Conservation (phyloP, 2,797 vertebrate species). For the Enteromius argenteus region DNA sequence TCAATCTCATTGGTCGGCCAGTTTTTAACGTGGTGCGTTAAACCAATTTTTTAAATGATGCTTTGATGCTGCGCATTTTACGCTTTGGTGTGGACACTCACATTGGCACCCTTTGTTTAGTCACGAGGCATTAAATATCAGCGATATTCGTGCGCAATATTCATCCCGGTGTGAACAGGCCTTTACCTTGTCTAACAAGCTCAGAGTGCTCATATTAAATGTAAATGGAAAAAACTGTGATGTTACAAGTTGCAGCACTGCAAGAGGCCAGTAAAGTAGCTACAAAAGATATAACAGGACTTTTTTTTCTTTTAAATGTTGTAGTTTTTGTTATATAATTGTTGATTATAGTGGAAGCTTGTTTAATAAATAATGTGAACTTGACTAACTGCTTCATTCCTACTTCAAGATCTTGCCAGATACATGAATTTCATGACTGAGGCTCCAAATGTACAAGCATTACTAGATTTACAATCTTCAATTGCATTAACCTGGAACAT, state of each 20-base stretch:
- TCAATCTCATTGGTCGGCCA: no score
- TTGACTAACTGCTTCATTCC: neutral
- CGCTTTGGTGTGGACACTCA: no score
- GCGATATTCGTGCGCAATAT: no score
- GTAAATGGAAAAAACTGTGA: neutral
- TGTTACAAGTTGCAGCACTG: neutral
- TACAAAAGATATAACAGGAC: no score
- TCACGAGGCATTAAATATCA: no score
- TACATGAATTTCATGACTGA: neutral
- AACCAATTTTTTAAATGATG: no score
- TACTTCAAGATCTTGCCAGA: neutral
- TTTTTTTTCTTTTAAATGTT: no score
- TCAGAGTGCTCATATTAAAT: neutral
- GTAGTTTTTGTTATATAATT: neutral
- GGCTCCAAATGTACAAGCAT: neutral
- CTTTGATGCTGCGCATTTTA: no score
- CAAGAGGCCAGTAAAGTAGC: neutral
- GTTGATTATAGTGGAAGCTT: neutral
- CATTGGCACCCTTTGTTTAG: no score
- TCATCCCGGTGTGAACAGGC: no score
- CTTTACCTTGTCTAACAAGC: neutral
- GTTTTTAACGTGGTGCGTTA: no score
- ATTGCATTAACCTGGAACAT: conserved; percentile 1
- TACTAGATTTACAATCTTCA: neutral
- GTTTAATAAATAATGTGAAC: neutral